Evolutionary conservation across 2,888 invertebrate species (phyloP), one percentile per base, ranked within the genome.

Genomic region (Hipparchia semele): DNA sequence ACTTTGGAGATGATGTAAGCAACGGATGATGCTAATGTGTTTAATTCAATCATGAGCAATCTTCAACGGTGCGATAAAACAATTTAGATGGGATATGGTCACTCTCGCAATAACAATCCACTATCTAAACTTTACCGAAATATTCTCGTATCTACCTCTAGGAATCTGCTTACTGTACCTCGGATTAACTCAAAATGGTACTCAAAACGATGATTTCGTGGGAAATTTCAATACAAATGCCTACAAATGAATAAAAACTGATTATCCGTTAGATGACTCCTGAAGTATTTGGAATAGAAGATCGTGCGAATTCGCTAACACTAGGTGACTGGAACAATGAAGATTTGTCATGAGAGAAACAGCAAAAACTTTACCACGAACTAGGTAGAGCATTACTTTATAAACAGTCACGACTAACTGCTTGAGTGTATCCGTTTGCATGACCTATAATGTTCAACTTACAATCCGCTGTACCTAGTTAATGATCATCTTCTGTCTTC

Each of bases 261-360:
- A 49, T 6, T 49, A 80, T 73, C 85, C 83, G 86, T 85, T 87
- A 84, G 77, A 80, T 83, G 81, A 79, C 81, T 71, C 60, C 59
- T 74, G 81, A 80, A 83, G 76, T 79, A 84, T 83, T 82, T 81
- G 83, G 82, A 83, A 82, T 83, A 84, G 83, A 81, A 84, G 83
- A 88, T 84, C 90, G 89, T 90, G 90, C 75, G 90, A 90, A 87
- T 65, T 72, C 61, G 70, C 62, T 61, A 72, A 70, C 72, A 71
- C 68, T 73, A 70, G 68, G 51, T 53, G 59, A 73, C 23, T 67
- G 62, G 64, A 71, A 78, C 78, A 77, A 78, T 75, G 67, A 23
- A 64, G 60, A 58, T 13, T 54, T 60, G 54, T 69, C 60, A 70
- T 54, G 61, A 69, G 69, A 74, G 71, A 71, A 58, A 73, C 71